Conservation (phyloP, 2,113 vertebrate genomes). For the Malurus cyaneus region DNA sequence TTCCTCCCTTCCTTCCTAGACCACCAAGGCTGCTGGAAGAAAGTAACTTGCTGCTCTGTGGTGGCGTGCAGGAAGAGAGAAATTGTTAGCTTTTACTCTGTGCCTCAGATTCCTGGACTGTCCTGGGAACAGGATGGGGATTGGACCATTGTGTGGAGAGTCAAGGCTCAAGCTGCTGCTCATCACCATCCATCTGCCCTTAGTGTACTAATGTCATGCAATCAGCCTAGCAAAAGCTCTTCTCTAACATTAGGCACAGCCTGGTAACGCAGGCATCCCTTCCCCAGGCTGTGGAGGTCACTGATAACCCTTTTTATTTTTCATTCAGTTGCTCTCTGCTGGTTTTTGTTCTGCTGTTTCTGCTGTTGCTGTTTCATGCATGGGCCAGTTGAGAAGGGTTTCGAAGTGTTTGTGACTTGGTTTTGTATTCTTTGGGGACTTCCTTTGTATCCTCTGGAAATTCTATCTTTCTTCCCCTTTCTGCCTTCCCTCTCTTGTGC, state of each 20-base stretch:
- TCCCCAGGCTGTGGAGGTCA: rapidly evolving
- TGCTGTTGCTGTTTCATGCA: background rate
- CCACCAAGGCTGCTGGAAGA: background rate
- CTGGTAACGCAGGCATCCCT: background rate
- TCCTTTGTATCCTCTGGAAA: background rate
- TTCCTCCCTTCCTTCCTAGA: background rate
- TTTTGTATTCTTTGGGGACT: background rate
- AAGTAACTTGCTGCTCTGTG: background rate
- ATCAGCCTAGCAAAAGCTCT: background rate
- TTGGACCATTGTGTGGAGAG: background rate
- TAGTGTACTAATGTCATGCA: background rate
- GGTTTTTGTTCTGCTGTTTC: background rate
- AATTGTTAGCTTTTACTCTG: background rate
- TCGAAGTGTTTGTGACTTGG: background rate
- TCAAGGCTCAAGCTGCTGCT: background rate
- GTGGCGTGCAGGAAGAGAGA: background rate
- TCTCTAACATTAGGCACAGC: background rate
- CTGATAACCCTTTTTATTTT: background rate
- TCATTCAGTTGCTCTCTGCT: background rate
- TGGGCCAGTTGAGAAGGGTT: background rate
- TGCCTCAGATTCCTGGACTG: background rate
- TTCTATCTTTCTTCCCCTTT: background rate
- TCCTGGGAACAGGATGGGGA: background rate
- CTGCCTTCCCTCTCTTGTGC: background rate
- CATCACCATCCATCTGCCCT: background rate